Evolutionary conservation across 92 coral and sea anemone species (phyloP).

Genomic region (Plumapathes pennacea): DNA sequence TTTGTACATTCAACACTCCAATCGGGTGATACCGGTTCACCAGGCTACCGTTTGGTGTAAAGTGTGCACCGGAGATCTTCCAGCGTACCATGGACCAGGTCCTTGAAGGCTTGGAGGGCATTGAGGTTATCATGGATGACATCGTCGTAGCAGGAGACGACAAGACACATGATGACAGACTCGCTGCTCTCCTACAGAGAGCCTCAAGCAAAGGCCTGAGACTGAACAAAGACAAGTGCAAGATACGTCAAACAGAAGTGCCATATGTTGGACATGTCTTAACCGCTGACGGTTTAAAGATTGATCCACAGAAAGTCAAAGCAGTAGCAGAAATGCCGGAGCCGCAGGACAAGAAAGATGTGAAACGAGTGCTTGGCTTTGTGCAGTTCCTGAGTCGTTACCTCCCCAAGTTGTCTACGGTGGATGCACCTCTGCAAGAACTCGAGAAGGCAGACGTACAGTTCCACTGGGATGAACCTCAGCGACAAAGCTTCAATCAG

Average conservation of each 20-base stretch:
- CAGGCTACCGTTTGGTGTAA: constrained; percentile 31
- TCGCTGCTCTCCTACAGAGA: constrained; percentile 13
- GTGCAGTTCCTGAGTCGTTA: constrained; percentile 17
- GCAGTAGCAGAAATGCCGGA: constrained; percentile 10
- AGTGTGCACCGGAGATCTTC: constrained; percentile 41
- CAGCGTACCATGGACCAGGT: constrained; percentile 25
- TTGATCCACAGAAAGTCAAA: constrained; percentile 6
- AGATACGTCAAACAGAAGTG: constrained; percentile 8
- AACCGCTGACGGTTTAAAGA: constrained; percentile 9
- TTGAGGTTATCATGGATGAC: constrained; percentile 47
- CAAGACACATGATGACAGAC: constrained; percentile 8
- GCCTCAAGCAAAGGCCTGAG: constrained; percentile 20
- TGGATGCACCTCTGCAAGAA: constrained; percentile 13
- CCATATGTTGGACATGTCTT: constrained; percentile 14
- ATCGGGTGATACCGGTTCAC: constrained; percentile 25
- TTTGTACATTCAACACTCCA: constrained; percentile 31
- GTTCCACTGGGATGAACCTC: constrained; percentile 17
- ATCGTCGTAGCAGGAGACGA: constrained; percentile 18
- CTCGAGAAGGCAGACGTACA: constrained; percentile 4
- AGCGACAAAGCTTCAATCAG: constrained; percentile 10
- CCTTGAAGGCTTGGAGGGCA: constrained; percentile 37
- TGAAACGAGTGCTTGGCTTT: constrained; percentile 5
- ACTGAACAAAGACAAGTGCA: constrained; percentile 21
- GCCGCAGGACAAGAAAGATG: constrained; percentile 1
- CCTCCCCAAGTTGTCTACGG: constrained; percentile 13